A percentile compares a stretch with the other conserved stretches of the same genome.
Conservation (phyloP, 1,140 invertebrate species). For the Ganaspis sp. region DNA sequence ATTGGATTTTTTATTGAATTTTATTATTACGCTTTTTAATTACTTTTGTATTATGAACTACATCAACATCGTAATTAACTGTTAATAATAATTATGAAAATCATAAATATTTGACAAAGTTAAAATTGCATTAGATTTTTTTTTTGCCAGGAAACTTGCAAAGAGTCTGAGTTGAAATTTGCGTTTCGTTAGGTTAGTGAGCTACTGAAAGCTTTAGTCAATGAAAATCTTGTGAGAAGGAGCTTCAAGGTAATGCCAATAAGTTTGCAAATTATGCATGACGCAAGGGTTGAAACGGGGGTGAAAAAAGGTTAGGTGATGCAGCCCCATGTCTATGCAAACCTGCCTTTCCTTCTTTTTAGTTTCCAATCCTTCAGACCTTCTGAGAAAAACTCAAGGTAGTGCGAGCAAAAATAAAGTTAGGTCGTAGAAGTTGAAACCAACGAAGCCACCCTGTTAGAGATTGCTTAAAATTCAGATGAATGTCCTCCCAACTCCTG, state of each 20-base stretch:
- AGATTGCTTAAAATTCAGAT: not conserved
- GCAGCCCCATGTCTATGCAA: not conserved
- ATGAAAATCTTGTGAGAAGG: not conserved
- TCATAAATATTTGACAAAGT: too few relatives aligned
- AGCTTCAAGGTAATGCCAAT: slow-evolving; percentile 34
- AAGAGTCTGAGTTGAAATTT: too few relatives aligned
- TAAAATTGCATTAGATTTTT: too few relatives aligned
- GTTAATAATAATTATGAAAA: too few relatives aligned
- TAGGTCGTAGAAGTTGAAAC: not conserved
- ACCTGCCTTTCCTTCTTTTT: not conserved
- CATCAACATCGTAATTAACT: too few relatives aligned
- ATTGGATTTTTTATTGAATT: too few relatives aligned
- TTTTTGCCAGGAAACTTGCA: too few relatives aligned
- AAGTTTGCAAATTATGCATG: slow-evolving; percentile 53
- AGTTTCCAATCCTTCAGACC: not conserved
- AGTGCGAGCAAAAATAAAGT: not conserved
- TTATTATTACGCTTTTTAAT: too few relatives aligned
- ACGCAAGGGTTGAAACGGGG: not conserved
- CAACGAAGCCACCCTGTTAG: not conserved
- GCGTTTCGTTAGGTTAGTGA: too few relatives aligned
- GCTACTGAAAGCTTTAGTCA: not conserved
- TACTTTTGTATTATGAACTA: too few relatives aligned
- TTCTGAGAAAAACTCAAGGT: not conserved
- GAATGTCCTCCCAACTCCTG: not conserved
- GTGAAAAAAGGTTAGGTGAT: not conserved